Evolutionary conservation across 1,140 invertebrate species (phyloP), one percentile per base, ranked within the genome.

Genomic region (Hyposmocoma kahamanoa): DNA sequence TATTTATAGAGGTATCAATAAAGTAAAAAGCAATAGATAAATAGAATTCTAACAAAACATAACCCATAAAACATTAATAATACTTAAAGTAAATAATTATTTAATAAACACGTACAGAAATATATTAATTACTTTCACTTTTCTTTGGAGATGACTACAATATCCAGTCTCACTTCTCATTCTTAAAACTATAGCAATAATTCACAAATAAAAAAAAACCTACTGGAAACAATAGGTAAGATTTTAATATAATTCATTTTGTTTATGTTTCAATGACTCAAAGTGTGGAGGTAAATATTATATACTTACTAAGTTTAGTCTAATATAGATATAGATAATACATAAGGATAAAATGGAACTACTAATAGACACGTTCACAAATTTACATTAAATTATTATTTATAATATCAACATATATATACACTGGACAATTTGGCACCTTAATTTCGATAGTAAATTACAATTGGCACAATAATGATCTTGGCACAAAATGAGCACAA

Each of bases 151-250:
- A 2, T 17, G 11, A 13, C 2, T 36, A 2, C 8, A 2, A 15
- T 36, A 36, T 13, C 49, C 57, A 59, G 57, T 55, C 57, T 59
- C 52, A 55, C 46, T 52, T 55, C 47, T 59, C 57, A 56, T 56
- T 42, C 46, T 59, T 59, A 59, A 39, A 51, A 22, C 28, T 59
- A 51, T 39, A 26, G 11, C 24, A 5, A 26, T 26, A 6, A n/a
- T n/a, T n/a, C n/a, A 30, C 28, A 30, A 30, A n/a, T 1, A 30
- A 30, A 6, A n/a, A 6, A 30, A 1, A 30, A 30, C 13, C 13
- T 30, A 30, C 10, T 10, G 28, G 28, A 30, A 10, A 30, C 10
- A 30, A 30, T 30, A 30, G 10, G 28, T 30, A n/a, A n/a, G n/a
- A n/a, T n/a, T n/a, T n/a, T n/a, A n/a, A n/a, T n/a, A n/a, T n/a